These are phyloP conservation scores for Trichogramma pretiosum DNA, from an alignment of 1,140 invertebrate genomes.

Conservation along the genomic window DNA sequence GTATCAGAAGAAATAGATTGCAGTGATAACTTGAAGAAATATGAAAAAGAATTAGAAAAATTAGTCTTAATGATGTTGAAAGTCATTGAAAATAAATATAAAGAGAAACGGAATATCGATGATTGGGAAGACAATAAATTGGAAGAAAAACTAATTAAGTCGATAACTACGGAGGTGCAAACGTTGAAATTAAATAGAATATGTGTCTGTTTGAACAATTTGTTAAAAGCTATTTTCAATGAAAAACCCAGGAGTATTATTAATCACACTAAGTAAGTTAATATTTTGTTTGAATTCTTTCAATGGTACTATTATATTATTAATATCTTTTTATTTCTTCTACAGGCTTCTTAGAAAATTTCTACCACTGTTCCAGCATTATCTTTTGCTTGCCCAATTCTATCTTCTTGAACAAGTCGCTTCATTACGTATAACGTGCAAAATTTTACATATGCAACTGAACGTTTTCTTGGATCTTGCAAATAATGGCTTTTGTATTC, in stretches of 20 bases:
- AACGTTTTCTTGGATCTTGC: slow-evolving; percentile 78
- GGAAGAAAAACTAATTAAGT: slow-evolving; percentile 54
- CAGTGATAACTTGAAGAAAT: no score
- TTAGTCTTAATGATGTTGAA: no score
- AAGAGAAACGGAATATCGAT: no score
- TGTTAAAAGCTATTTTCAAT: slow-evolving; percentile 22
- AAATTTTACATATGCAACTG: slow-evolving; percentile 74
- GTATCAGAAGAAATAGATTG: no score
- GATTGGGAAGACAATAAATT: slow-evolving; percentile 39
- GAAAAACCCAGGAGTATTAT: slow-evolving; percentile 9
- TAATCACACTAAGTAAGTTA: no score
- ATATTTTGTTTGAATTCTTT: no score
- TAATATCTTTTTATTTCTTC: background rate
- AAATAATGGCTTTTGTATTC: slow-evolving; percentile 88
- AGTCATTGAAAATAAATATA: no score
- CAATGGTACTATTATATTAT: background rate
- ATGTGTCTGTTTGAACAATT: slow-evolving; percentile 21
- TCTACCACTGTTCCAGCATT: slow-evolving; percentile 71
- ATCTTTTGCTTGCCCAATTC: slow-evolving; percentile 63
- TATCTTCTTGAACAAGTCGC: slow-evolving; percentile 68
- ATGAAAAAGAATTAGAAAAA: no score
- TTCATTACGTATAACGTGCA: slow-evolving; percentile 66
- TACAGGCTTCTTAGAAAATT: slow-evolving; percentile 29
- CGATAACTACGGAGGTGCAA: slow-evolving; percentile 50
- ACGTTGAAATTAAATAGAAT: slow-evolving; percentile 47